phyloP scores from a whole-genome alignment of 2,797 vertebrate species.

The Artibeus lituratus region DNA sequence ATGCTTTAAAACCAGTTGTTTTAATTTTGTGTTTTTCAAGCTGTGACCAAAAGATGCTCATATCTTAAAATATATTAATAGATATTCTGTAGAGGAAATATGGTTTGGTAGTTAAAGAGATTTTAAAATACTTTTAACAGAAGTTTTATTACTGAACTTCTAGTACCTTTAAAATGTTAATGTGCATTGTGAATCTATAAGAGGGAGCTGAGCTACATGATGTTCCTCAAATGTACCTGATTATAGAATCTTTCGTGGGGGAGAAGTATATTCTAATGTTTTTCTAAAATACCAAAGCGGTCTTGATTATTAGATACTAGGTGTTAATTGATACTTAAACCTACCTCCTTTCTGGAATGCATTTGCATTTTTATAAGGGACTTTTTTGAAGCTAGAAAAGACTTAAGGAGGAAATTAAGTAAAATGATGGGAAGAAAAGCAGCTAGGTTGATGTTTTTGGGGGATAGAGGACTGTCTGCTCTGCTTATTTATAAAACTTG shows the following conservation, averaged over 20 bases:
- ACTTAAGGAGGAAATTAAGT: constrained; percentile 23
- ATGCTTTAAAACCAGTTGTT: constrained; percentile 17
- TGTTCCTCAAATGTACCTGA: constrained; percentile 24
- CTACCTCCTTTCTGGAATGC: neutral
- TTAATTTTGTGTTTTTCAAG: neutral
- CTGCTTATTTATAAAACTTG: neutral
- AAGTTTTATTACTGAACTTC: neutral
- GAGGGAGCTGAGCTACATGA: neutral
- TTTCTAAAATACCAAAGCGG: neutral
- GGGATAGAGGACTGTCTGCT: neutral
- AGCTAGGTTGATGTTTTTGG: neutral
- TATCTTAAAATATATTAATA: constrained; percentile 30
- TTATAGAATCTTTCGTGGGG: neutral
- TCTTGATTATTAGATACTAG: constrained; percentile 24
- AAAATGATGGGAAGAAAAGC: neutral
- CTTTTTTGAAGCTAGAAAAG: neutral
- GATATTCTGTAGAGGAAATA: neutral
- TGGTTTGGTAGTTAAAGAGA: constrained; percentile 29
- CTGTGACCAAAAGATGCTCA: neutral
- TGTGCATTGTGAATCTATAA: neutral
- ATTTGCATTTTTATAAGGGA: constrained; percentile 34
- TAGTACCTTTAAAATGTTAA: neutral
- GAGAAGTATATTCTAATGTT: constrained; percentile 11
- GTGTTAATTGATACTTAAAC: constrained; percentile 13
- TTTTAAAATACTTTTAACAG: neutral